Evolutionary conservation across 1,140 invertebrate species (phyloP).

Genomic region (Drosophila ficusphila): DNA sequence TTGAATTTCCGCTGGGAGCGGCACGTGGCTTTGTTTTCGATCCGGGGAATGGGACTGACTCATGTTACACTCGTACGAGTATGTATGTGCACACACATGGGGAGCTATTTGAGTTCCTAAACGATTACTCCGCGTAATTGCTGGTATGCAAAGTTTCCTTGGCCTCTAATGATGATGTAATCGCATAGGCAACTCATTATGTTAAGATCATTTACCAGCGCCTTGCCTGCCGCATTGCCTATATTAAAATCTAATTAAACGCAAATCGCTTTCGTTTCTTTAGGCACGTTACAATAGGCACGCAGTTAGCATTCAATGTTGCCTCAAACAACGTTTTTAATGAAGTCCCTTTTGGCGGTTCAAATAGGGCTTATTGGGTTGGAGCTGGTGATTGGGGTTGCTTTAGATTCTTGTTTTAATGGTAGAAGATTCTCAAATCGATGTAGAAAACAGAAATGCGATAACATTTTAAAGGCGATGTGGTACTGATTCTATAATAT

Average conservation of each 20-base stretch:
- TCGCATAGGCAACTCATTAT: slow-evolving; percentile 58
- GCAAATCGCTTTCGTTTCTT: slow-evolving; percentile 37
- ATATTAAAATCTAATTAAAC: slow-evolving; percentile 76
- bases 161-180: slow-evolving; percentile 67
- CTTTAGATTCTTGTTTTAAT: background rate
- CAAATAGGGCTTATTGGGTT: too few species aligned
- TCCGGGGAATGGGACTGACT: slow-evolving; percentile 43
- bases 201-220: slow-evolving; percentile 49
- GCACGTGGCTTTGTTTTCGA: slow-evolving; percentile 57
- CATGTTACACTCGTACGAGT: slow-evolving; percentile 46
- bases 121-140: slow-evolving; percentile 46
- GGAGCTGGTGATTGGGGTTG: background rate
- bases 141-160: slow-evolving; percentile 46
- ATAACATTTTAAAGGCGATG: too few species aligned
- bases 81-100: slow-evolving; percentile 29
- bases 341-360: too few species aligned
- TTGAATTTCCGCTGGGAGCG: slow-evolving; percentile 66
- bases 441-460: background rate
- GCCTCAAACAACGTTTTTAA: slow-evolving; percentile 21
- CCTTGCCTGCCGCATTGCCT: slow-evolving; percentile 37
- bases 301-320: slow-evolving; percentile 32
- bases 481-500: too few species aligned
- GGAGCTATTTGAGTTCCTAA: slow-evolving; percentile 43
- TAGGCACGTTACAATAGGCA: slow-evolving; percentile 14
- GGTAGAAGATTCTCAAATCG: background rate